Evolutionary conservation across 30 jellyfish, hydroid and myxozoan genomes (phyloP).

Genomic region (Catostylus mosaicus): DNA sequence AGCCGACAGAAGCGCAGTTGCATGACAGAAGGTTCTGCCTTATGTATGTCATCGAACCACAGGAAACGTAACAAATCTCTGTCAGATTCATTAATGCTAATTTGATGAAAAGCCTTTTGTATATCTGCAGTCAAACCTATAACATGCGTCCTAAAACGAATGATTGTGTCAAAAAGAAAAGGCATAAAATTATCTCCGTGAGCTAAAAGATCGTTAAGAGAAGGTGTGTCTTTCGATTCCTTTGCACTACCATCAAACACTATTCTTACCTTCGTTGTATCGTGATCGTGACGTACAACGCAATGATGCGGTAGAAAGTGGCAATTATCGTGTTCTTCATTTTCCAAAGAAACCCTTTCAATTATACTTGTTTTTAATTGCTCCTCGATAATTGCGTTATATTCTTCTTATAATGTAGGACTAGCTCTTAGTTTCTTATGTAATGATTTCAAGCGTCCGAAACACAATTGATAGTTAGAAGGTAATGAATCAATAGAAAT

Average conservation of each 20-base stretch:
- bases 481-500: background rate
- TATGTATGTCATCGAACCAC: background rate
- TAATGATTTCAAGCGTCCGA: background rate
- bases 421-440: background rate
- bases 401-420: slow-evolving; percentile 11
- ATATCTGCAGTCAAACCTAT: slow-evolving; percentile 1
- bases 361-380: slow-evolving; percentile 10
- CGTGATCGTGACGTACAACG: slow-evolving; percentile 10
- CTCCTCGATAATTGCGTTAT: slow-evolving; percentile 5
- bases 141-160: slow-evolving; percentile 1
- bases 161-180: slow-evolving; percentile 11
- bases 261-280: slow-evolving; percentile 31
- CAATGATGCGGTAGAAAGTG: slow-evolving; percentile 24
- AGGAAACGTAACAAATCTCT: background rate
- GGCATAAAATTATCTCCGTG: slow-evolving; percentile 26
- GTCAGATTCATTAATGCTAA: slow-evolving; percentile 6
- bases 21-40: slow-evolving; percentile 12
- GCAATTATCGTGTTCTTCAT: background rate
- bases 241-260: slow-evolving; percentile 29
- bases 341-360: background rate
- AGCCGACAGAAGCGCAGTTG: no score
- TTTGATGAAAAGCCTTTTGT: background rate
- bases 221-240: background rate
- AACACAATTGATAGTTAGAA: background rate
- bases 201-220: slow-evolving; percentile 27